A percentile compares a stretch with the other conserved stretches of the same genome.
Evolutionary conservation across 2,888 invertebrate genomes (phyloP).

Genomic region (Acleris emargana): DNA sequence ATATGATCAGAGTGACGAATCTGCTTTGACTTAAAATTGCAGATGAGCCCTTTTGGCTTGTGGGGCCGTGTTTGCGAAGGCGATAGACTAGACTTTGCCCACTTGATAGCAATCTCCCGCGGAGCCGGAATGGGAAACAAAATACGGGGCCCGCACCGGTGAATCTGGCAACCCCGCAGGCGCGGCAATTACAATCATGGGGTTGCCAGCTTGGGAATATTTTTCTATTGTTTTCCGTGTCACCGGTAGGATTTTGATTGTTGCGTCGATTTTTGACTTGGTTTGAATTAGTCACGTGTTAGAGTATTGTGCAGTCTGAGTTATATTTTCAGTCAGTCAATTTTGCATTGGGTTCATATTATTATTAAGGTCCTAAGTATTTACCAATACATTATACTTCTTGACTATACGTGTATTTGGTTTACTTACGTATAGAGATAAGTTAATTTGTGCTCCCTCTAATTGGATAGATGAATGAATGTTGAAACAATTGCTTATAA

Average conservation of each 20-base stretch:
- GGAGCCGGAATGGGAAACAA: slow-evolving; percentile 31
- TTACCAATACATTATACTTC: no score
- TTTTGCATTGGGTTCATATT: no score
- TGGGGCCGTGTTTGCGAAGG: slow-evolving; percentile 29
- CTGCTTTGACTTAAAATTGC: no score
- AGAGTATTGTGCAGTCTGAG: no score
- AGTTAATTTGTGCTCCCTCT: no score
- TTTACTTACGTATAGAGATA: no score
- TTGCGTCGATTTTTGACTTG: slow-evolving; percentile 19
- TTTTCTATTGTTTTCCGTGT: slow-evolving; percentile 27
- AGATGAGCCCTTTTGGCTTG: not conserved
- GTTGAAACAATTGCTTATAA: no score
- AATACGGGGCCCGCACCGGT: slow-evolving; percentile 36
- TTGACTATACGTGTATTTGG: no score
- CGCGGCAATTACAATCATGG: slow-evolving; percentile 29
- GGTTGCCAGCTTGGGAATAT: slow-evolving; percentile 29
- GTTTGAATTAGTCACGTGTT: slow-evolving; percentile 2
- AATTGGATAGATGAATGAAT: no score
- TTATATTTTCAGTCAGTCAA: no score
- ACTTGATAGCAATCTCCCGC: slow-evolving; percentile 38
- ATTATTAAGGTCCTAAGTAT: no score
- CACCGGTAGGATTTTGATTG: slow-evolving; percentile 31
- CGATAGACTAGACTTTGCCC: slow-evolving; percentile 31
- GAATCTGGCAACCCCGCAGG: slow-evolving; percentile 32
- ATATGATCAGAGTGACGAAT: no score